These are phyloP conservation scores for Xylota sylvarum DNA, from an alignment of 2,888 invertebrate genomes.

Conservation along the genomic window DNA sequence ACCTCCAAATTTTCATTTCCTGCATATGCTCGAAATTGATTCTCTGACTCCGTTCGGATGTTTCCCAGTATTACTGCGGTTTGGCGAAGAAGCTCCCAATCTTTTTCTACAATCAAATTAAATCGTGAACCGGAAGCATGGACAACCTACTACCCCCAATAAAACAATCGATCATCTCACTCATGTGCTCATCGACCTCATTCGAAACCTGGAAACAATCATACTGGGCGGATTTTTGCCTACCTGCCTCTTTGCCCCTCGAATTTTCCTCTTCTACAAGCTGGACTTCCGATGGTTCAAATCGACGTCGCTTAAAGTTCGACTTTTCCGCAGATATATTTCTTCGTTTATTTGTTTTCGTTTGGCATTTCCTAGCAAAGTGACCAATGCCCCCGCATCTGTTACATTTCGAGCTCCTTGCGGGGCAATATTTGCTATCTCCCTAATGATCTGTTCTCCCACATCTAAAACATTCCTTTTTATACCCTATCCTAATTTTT, in stretches of 20 bases:
- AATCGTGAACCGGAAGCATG: neutral
- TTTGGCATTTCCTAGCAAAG: neutral
- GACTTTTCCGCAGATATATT: neutral
- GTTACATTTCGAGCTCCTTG: neutral
- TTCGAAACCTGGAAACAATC: neutral
- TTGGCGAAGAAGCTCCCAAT: neutral
- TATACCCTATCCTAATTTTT: no score
- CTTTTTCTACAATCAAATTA: neutral
- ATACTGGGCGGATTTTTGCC: neutral
- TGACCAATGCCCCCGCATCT: neutral
- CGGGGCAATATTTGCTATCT: neutral
- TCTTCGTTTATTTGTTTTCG: neutral
- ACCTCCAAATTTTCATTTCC: neutral
- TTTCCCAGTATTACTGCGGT: neutral
- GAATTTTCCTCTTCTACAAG: neutral
- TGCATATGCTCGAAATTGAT: constrained; percentile 2
- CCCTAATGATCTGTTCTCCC: neutral
- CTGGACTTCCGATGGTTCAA: neutral
- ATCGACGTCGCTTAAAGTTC: neutral
- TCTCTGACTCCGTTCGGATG: neutral
- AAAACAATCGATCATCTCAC: constrained; percentile 10
- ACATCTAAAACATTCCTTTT: neutral
- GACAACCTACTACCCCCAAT: neutral
- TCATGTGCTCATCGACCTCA: neutral
- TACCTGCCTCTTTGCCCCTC: neutral